Evolutionary conservation across 2,888 invertebrate species (phyloP).

Genomic region (Caenorhabditis imperialis): DNA sequence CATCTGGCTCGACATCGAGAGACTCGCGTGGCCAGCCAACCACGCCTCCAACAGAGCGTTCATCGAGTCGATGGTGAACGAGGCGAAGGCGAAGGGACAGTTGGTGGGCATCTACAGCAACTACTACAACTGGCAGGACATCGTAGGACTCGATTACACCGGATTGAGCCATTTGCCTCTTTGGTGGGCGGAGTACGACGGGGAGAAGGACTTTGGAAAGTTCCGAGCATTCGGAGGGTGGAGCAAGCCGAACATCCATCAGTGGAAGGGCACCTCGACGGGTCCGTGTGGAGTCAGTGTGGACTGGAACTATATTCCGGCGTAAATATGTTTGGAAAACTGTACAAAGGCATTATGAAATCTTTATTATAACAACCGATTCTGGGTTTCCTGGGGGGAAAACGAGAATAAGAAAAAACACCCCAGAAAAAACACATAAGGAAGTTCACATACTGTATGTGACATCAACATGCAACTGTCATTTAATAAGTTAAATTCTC

Average conservation of each 20-base stretch:
- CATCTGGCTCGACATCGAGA: slow-evolving; percentile 65
- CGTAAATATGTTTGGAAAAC: no score
- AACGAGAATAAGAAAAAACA: no score
- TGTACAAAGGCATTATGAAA: no score
- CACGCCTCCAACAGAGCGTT: slow-evolving; percentile 58
- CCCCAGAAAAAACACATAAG: no score
- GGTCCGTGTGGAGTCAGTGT: slow-evolving; percentile 64
- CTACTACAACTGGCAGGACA: slow-evolving; percentile 65
- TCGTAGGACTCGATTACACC: slow-evolving; percentile 65
- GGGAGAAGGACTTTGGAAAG: slow-evolving; percentile 44
- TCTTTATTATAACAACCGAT: no score
- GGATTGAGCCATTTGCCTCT: slow-evolving; percentile 52
- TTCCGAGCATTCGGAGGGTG: slow-evolving; percentile 59
- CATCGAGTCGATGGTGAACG: slow-evolving; percentile 50
- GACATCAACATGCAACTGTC: no score
- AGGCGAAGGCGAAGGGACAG: slow-evolving; percentile 35
- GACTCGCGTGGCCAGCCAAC: slow-evolving; percentile 61
- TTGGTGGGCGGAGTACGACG: slow-evolving; percentile 69
- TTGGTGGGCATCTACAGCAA: slow-evolving; percentile 65
- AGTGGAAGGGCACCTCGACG: slow-evolving; percentile 54
- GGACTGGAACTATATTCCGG: slow-evolving; percentile 57
- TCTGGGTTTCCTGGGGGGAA: no score
- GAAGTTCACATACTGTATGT: no score
- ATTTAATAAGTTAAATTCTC: no score
- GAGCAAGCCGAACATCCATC: slow-evolving; percentile 59